Evolutionary conservation across 2,113 vertebrate genomes (phyloP).

Genomic region (Gadus macrocephalus): DNA sequence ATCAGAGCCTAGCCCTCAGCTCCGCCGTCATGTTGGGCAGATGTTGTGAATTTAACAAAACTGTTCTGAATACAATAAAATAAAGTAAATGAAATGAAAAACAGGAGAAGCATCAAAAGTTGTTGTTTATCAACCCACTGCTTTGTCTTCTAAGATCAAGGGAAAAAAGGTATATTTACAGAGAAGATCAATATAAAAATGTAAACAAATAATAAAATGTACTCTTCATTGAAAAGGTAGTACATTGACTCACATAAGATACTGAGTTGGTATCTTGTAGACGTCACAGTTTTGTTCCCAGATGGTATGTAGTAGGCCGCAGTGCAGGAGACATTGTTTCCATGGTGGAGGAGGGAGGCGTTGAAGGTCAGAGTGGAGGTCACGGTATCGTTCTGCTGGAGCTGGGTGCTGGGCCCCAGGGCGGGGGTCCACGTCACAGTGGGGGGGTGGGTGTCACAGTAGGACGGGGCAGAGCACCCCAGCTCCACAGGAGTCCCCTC

Average conservation of each 20-base stretch:
- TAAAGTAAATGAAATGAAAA: background rate
- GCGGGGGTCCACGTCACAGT: conserved; percentile 37
- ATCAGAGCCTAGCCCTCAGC: too few relatives aligned
- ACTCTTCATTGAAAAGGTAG: background rate
- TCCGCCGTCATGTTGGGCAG: too few relatives aligned
- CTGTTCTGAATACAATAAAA: background rate
- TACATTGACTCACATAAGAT: conserved; percentile 27
- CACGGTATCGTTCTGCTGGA: conserved; percentile 27
- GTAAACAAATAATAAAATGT: background rate
- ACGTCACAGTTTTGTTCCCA: conserved; percentile 3
- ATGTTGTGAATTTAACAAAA: too few relatives aligned
- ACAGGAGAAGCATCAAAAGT: background rate
- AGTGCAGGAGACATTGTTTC: conserved; percentile 33
- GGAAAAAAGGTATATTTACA: too few relatives aligned
- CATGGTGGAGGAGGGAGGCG: conserved; percentile 36
- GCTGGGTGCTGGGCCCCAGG: conserved; percentile 22
- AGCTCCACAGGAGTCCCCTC: conserved; percentile 40
- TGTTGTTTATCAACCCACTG: too few relatives aligned
- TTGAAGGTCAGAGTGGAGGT: conserved; percentile 45
- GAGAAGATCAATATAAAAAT: background rate
- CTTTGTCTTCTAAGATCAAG: too few relatives aligned
- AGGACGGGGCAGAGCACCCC: conserved; percentile 37
- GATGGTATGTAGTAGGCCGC: conserved; percentile 30
- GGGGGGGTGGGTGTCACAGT: conserved; percentile 42
- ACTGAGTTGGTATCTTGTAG: background rate